A percentile compares a stretch with the other conserved stretches of the same genome.
These are phyloP conservation scores for Cinclus cinclus DNA, from an alignment of 2,113 vertebrate genomes.

Conservation along the genomic window DNA sequence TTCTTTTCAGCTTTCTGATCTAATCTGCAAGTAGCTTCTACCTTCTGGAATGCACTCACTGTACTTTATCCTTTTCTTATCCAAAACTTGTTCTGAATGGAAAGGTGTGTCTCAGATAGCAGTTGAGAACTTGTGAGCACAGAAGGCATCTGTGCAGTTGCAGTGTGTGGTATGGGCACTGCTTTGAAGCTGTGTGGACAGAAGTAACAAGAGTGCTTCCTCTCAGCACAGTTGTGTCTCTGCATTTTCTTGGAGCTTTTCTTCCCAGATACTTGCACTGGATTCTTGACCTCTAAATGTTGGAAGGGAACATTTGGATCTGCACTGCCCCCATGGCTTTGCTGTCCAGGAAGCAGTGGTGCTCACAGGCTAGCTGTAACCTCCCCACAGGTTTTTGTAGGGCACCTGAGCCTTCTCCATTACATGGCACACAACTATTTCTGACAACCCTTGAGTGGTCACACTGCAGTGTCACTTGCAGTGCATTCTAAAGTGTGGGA, in stretches of 20 bases:
- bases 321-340: background rate
- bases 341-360: background rate
- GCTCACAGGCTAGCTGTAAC: background rate
- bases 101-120: background rate
- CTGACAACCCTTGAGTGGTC: background rate
- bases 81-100: background rate
- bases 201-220: background rate
- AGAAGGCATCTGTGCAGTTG: background rate
- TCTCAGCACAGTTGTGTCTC: background rate
- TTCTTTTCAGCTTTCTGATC: background rate
- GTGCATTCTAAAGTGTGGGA: background rate
- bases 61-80: constrained; percentile 28
- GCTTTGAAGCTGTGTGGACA: background rate
- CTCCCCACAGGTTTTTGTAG: background rate
- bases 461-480: background rate
- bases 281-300: background rate
- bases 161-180: background rate
- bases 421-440: background rate
- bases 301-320: background rate
- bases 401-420: background rate
- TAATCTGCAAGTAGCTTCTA: background rate
- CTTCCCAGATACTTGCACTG: background rate
- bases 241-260: background rate
- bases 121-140: background rate
- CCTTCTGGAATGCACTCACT: background rate